phyloP scores from a whole-genome alignment of 2,797 vertebrate genomes.

The Coregonus sp. region DNA sequence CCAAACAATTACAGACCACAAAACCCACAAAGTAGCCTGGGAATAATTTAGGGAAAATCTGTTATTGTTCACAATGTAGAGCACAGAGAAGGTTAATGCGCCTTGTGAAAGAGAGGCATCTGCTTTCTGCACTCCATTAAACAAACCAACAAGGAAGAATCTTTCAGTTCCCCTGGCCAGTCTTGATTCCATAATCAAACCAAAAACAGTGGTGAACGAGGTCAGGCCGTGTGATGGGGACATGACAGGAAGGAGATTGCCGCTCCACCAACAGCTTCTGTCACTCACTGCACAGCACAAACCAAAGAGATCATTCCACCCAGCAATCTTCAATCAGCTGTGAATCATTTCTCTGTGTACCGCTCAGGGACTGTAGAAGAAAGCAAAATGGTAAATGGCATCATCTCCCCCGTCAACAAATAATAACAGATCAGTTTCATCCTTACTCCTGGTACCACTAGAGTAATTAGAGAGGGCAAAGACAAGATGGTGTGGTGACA shows the following conservation, averaged over 20 bases:
- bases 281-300: slow-evolving; percentile 25
- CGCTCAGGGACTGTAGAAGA: slow-evolving; percentile 3
- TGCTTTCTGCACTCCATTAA: background rate
- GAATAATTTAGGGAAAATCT: background rate
- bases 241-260: slow-evolving; percentile 16
- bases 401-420: slow-evolving; percentile 21
- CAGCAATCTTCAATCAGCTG: slow-evolving; percentile 37
- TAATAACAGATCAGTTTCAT: slow-evolving; percentile 39
- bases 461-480: slow-evolving; percentile 48
- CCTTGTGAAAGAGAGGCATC: background rate
- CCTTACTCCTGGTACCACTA: slow-evolving; percentile 23
- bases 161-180: background rate
- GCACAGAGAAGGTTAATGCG: background rate
- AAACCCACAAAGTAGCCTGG: background rate
- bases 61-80: background rate
- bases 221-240: slow-evolving; percentile 18
- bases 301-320: slow-evolving; percentile 33
- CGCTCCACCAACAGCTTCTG: slow-evolving; percentile 18
- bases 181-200: background rate
- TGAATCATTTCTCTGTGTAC: slow-evolving; percentile 31
- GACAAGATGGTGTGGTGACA: slow-evolving; percentile 42
- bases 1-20: background rate
- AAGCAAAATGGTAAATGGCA: slow-evolving; percentile 22
- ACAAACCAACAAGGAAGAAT: background rate
- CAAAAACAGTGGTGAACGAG: background rate